These are phyloP conservation scores for Eclectus roratus DNA, from an alignment of 2,113 vertebrate genomes.

Conservation along the genomic window DNA sequence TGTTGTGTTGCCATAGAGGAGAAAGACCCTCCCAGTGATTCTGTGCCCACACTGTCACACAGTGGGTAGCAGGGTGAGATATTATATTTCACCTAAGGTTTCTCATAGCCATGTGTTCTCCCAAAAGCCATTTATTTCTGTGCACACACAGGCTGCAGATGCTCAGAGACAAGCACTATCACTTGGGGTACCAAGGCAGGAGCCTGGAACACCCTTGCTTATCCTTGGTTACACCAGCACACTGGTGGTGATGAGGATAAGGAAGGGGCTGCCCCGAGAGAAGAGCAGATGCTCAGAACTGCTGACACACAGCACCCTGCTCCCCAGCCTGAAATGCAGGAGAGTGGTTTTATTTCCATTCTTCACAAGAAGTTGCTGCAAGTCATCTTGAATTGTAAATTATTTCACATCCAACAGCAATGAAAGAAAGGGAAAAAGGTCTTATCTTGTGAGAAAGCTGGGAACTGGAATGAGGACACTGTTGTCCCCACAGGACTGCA, in stretches of 20 bases:
- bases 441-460: not conserved
- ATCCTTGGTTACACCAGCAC: not conserved
- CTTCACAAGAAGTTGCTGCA: not conserved
- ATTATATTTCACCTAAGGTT: not conserved
- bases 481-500: accelerated
- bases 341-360: not conserved
- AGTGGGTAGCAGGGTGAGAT: accelerated
- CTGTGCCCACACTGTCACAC: accelerated
- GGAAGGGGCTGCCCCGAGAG: not conserved
- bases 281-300: not conserved
- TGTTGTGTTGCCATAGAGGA: not conserved
- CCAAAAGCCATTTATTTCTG: not conserved
- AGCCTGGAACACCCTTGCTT: not conserved
- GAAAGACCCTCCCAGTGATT: not conserved
- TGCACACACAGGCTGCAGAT: accelerated
- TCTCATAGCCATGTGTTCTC: not conserved
- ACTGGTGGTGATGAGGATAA: not conserved
- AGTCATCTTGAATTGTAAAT: not conserved
- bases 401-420: not conserved
- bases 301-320: not conserved
- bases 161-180: not conserved
- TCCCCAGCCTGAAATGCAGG: not conserved
- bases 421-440: not conserved
- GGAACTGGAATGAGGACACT: not conserved
- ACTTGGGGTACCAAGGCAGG: accelerated